Evolutionary conservation across 2,888 invertebrate genomes (phyloP), one percentile per base, ranked within the genome.

Genomic region (Eutolmus rufibarbis): DNA sequence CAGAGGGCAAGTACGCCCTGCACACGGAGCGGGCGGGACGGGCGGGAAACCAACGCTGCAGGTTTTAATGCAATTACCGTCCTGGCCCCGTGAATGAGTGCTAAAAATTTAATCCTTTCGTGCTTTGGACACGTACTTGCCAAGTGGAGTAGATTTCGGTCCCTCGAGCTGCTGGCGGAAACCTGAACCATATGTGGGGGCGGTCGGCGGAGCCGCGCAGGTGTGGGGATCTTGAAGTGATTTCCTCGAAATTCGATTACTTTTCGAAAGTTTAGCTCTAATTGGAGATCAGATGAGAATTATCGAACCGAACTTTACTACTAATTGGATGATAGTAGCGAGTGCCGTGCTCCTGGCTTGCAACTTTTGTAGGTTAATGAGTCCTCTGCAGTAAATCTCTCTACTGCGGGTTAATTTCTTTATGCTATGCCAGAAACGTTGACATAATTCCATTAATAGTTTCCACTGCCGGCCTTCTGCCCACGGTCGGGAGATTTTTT

Each of bases 211-310:
- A 81, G 34, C 9, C 37, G n/a, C 7, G 79, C 28, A 40, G 23
- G 85, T 85, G 34, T 23, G 31, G 43, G 56, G 74, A 78, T 86
- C 86, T 77, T 86, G 77, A 86, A 86, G 86, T 86, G 78, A 86
- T 78, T 78, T 86, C 34, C 78, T 12, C n/a, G 43, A 34, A 86
- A 86, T 86, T 86, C 78, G 78, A 86, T 86, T 86, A 86, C 78
- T 56, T 86, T 51, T 78, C 7, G 37, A 74, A 78, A 78, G 57
- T 86, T 86, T 86, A 37, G 86, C 78, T 78, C 76, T 86, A 86
- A 86, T 86, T 86, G 86, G 78, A 78, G 86, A 86, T 86, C 78
- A 77, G 78, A 86, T 86, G 86, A 78, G 78, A 86, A 86, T 86
- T 86, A 78, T 86, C 57, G 86, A 86, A 86, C 78, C 78, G 23